These are phyloP conservation scores for Caranx melampygus DNA, from an alignment of 2,113 vertebrate species.

Conservation along the genomic window DNA sequence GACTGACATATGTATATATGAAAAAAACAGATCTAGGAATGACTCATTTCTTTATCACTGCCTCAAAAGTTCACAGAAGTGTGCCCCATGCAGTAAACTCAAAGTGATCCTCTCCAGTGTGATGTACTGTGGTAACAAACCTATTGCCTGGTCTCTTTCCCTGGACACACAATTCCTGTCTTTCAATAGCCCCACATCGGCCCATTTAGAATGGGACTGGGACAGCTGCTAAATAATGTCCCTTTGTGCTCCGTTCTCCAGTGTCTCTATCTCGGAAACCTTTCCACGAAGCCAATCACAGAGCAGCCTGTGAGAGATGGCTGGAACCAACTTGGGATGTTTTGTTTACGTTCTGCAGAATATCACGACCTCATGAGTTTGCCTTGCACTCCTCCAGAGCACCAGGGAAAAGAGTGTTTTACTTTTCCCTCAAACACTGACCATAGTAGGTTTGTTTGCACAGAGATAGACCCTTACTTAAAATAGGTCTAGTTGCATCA, in stretches of 20 bases:
- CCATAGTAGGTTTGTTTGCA: neutral
- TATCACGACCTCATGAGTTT: constrained; percentile 26
- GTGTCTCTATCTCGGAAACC: constrained; percentile 60
- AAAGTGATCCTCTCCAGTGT: constrained; percentile 40
- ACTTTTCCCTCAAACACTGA: constrained; percentile 28
- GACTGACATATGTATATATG: neutral
- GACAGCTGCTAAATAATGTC: constrained; percentile 74
- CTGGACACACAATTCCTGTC: constrained; percentile 58
- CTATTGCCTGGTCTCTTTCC: constrained; percentile 47
- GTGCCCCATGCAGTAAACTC: constrained; percentile 8
- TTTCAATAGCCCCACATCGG: constrained; percentile 66
- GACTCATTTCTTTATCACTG: constrained; percentile 30
- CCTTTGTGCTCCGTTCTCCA: constrained; percentile 76
- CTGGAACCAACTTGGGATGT: constrained; percentile 56
- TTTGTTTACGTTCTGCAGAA: constrained; percentile 62
- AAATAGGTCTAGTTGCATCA: neutral
- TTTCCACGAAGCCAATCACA: constrained; percentile 72
- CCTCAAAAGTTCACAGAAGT: constrained; percentile 40
- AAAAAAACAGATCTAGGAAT: constrained; percentile 14
- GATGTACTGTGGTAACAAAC: constrained; percentile 46
- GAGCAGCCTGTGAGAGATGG: constrained; percentile 40
- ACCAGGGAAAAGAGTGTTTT: neutral
- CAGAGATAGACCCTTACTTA: neutral
- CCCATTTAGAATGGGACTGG: constrained; percentile 42
- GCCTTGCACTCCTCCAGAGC: neutral